Percentiles rank a stretch among this genome's conserved stretches.
Conservation (phyloP, 1,140 invertebrate genomes). For the Psilanteris sp. region DNA sequence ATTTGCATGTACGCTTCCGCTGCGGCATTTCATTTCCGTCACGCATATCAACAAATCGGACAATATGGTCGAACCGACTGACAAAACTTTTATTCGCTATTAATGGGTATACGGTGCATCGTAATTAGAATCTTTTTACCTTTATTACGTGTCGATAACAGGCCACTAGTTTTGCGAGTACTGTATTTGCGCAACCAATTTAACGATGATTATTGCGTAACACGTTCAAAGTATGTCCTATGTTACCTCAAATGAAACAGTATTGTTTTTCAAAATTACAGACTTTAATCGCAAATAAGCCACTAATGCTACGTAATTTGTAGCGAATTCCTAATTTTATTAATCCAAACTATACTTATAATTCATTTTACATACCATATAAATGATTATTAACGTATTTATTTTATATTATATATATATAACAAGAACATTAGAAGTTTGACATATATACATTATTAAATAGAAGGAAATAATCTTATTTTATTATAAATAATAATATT, state of each 20-base stretch:
- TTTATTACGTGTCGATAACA: constrained; percentile 42
- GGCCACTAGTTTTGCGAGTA: constrained; percentile 9
- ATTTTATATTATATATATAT: too few species aligned
- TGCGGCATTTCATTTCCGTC: constrained; percentile 58
- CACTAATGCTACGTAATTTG: too few species aligned
- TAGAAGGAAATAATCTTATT: too few species aligned
- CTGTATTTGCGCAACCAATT: constrained; percentile 45
- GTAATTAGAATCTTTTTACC: constrained; percentile 59
- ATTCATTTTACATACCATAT: too few species aligned
- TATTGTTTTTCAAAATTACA: constrained; percentile 24
- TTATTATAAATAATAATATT: too few species aligned
- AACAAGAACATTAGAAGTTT: too few species aligned
- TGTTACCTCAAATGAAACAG: constrained; percentile 15
- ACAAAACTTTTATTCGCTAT: constrained; percentile 57
- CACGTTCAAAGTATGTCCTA: constrained; percentile 2
- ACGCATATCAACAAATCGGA: constrained; percentile 43
- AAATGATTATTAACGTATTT: too few species aligned
- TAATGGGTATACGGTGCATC: constrained; percentile 35
- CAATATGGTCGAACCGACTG: constrained; percentile 37
- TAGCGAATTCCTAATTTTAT: too few species aligned
- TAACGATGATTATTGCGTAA: constrained; percentile 40
- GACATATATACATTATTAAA: too few species aligned
- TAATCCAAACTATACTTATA: too few species aligned
- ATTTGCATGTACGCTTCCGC: constrained; percentile 54
- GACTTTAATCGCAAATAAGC: constrained; percentile 8